Percentiles rank a stretch among this genome's conserved stretches.
Conservation (phyloP, 2,113 vertebrate genomes). For the Pycnonotus jocosus region DNA sequence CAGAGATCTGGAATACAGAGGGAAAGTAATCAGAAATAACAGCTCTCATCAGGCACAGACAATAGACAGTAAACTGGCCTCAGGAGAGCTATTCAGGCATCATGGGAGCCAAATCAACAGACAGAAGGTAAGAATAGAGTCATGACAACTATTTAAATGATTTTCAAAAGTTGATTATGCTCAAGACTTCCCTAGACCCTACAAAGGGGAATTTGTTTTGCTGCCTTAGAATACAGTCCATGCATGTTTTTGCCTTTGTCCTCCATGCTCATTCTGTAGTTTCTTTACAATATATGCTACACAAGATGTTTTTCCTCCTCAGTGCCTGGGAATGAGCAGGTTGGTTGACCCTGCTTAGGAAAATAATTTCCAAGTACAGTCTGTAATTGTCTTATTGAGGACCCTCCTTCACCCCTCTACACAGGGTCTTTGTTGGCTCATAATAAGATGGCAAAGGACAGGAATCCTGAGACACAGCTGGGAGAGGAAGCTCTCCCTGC, state of each 20-base stretch:
- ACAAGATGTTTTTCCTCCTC: neutral
- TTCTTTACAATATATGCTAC: neutral
- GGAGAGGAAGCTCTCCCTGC: neutral
- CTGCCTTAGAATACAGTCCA: neutral
- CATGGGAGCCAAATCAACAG: neutral
- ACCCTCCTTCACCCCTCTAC: neutral
- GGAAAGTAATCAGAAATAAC: neutral
- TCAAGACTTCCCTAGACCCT: neutral
- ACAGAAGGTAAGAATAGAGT: neutral
- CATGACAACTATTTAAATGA: neutral
- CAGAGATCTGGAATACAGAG: neutral
- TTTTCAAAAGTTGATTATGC: neutral
- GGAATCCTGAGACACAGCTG: accelerated
- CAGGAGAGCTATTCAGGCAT: neutral
- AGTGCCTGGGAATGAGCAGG: neutral
- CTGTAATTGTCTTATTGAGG: neutral
- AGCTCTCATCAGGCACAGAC: neutral
- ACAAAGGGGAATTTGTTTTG: neutral
- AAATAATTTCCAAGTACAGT: neutral
- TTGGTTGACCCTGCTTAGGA: neutral
- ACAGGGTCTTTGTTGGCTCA: neutral
- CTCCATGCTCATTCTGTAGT: neutral
- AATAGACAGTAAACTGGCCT: constrained; percentile 27
- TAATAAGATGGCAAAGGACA: neutral
- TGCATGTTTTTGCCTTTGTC: neutral